Evolutionary conservation across 1,140 invertebrate species (phyloP).

Genomic region (Leptinotarsa lineolata): DNA sequence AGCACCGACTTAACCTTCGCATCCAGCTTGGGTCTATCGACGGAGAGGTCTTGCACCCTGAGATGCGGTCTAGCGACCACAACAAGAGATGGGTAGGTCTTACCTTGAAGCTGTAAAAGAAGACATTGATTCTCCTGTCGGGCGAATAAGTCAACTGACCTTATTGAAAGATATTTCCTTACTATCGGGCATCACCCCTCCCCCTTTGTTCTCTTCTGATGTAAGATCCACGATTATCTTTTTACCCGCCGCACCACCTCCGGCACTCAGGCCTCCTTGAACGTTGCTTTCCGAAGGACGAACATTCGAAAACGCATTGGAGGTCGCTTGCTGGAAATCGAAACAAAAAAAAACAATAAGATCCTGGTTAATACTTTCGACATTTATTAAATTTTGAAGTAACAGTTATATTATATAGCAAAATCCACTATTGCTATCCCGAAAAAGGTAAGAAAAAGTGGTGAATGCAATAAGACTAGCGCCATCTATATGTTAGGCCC

Average conservation of each 20-base stretch:
- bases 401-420: too few relatives aligned
- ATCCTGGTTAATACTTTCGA: too few relatives aligned
- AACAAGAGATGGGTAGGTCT: constrained; percentile 82
- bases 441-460: too few relatives aligned
- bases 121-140: neutral
- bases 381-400: too few relatives aligned
- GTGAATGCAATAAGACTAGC: too few relatives aligned
- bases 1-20: constrained; percentile 79
- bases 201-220: constrained; percentile 61
- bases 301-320: constrained; percentile 6
- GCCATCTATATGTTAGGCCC: too few relatives aligned
- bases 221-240: constrained; percentile 62
- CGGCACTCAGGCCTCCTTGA: constrained; percentile 45
- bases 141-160: neutral
- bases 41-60: constrained; percentile 65
- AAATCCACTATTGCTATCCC: too few relatives aligned
- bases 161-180: constrained; percentile 74
- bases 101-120: constrained; percentile 67
- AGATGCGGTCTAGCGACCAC: constrained; percentile 79
- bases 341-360: too few relatives aligned
- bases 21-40: constrained; percentile 64
- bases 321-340: neutral
- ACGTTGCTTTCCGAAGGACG: constrained; percentile 52
- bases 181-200: constrained; percentile 63
- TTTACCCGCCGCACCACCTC: constrained; percentile 29